Evolutionary conservation across 2,113 vertebrate species (phyloP).

Genomic region (Benitochromis conjunctus): DNA sequence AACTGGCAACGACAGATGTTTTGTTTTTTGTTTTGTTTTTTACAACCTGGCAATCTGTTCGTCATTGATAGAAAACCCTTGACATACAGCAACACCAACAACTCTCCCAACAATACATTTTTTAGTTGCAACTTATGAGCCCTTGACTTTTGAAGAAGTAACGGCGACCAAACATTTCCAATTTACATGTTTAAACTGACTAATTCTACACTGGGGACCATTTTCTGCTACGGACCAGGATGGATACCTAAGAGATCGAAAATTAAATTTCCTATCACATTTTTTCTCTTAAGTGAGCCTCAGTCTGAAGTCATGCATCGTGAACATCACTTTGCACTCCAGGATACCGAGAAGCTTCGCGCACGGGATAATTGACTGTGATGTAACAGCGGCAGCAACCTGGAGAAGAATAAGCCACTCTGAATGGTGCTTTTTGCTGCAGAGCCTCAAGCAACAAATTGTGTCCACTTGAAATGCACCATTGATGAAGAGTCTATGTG

Average conservation of each 20-base stretch:
- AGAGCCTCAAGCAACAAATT: slow-evolving; percentile 1
- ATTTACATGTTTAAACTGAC: neutral
- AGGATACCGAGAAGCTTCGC: neutral
- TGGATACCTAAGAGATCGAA: neutral
- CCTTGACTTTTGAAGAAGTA: neutral
- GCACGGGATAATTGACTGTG: slow-evolving; percentile 11
- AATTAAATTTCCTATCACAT: neutral
- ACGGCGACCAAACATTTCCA: neutral
- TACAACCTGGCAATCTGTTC: neutral
- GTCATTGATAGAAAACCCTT: neutral
- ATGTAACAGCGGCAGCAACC: slow-evolving; percentile 33
- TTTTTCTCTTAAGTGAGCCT: neutral
- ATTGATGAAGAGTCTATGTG: neutral
- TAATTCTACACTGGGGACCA: neutral
- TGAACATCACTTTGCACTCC: slow-evolving; percentile 14
- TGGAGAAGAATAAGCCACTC: neutral
- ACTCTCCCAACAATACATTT: neutral
- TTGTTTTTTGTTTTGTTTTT: neutral
- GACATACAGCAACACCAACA: neutral
- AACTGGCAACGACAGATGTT: neutral
- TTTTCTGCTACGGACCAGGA: neutral
- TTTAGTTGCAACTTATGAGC: neutral
- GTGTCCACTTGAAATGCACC: slow-evolving; percentile 28
- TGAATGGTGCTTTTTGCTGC: slow-evolving; percentile 25
- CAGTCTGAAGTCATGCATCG: neutral